These are phyloP conservation scores for Vidua macroura DNA, from an alignment of 2,113 vertebrate species.

Conservation along the genomic window DNA sequence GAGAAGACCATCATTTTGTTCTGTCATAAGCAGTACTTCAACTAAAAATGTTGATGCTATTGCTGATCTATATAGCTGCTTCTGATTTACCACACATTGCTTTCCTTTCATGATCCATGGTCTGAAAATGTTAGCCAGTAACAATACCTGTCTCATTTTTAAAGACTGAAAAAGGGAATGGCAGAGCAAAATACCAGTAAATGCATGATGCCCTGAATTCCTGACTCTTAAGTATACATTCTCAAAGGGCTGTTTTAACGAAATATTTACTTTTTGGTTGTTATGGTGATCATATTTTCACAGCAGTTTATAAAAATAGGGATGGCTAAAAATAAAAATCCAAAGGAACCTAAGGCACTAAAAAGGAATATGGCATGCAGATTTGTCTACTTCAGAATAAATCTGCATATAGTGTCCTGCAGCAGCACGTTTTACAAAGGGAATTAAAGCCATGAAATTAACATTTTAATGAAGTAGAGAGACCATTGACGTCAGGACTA, in stretches of 20 bases:
- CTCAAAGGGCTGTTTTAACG: conserved; percentile 38
- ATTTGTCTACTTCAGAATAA: conserved; percentile 65
- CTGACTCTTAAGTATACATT: conserved; percentile 35
- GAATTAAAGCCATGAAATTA: conserved; percentile 80
- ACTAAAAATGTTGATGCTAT: not conserved
- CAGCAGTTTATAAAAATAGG: conserved; percentile 58
- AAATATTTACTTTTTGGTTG: conserved; percentile 68
- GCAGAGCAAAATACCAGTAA: not conserved
- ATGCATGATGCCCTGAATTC: conserved; percentile 29
- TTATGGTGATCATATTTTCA: conserved; percentile 60
- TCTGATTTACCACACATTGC: not conserved
- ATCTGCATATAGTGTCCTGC: conserved; percentile 71
- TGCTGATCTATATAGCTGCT: not conserved
- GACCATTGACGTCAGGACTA: conserved; percentile 73
- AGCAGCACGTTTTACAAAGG: conserved; percentile 70
- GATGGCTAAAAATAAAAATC: conserved; percentile 66
- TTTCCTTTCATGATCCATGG: not conserved
- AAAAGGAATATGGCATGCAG: conserved; percentile 63
- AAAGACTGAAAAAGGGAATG: conserved; percentile 7
- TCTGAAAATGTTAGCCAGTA: not conserved
- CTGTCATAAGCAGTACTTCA: not conserved
- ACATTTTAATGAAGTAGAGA: conserved; percentile 81
- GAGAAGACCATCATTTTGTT: not conserved
- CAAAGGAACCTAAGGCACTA: conserved; percentile 58
- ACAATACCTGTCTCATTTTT: conserved; percentile 3